Percentiles rank a stretch among this genome's conserved stretches.
Evolutionary conservation across 1,140 invertebrate genomes (phyloP).

Genomic region (Octopus sinensis): DNA sequence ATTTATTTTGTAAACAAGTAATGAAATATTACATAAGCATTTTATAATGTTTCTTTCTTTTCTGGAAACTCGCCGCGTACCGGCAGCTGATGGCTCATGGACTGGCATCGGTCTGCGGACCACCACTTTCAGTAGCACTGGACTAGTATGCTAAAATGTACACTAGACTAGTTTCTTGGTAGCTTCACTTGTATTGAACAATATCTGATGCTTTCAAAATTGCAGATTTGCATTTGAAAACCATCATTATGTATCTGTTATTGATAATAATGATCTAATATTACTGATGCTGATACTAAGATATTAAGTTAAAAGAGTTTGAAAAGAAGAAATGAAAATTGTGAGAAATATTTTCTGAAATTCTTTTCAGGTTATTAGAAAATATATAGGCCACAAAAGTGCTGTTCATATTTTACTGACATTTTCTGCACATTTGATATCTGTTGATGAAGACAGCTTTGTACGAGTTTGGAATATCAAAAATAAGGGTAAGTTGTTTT

Average conservation of each 20-base stretch:
- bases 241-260: background rate
- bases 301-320: background rate
- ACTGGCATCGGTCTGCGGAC: too few relatives aligned
- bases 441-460: constrained; percentile 75
- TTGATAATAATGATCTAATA: background rate
- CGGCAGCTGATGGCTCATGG: too few relatives aligned
- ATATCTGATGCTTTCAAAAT: background rate
- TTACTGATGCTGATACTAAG: background rate
- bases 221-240: background rate
- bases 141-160: too few relatives aligned
- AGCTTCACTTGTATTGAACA: background rate
- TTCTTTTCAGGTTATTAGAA: constrained; percentile 67
- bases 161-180: background rate
- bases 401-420: constrained; percentile 78
- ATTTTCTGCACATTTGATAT: constrained; percentile 81
- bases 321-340: too few relatives aligned
- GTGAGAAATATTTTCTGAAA: constrained; percentile 2
- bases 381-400: constrained; percentile 72
- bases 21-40: too few relatives aligned
- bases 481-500: constrained; percentile 62
- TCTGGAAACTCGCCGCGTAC: too few relatives aligned
- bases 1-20: too few relatives aligned
- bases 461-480: constrained; percentile 85
- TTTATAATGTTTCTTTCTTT: too few relatives aligned
- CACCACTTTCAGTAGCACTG: too few relatives aligned